These are phyloP conservation scores for Iphiclides podalirius DNA, from an alignment of 2,888 invertebrate genomes.

Conservation along the genomic window DNA sequence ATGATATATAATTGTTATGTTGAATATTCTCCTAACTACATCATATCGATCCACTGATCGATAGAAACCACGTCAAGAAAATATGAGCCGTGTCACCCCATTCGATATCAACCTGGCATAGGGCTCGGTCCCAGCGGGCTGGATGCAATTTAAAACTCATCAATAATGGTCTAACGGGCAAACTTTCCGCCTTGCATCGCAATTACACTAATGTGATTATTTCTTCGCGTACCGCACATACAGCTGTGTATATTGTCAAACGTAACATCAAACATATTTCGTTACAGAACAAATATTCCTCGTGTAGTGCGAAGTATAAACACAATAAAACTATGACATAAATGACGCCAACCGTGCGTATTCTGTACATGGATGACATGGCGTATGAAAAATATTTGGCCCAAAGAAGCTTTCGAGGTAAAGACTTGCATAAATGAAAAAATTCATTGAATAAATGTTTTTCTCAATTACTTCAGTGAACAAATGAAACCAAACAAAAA, in stretches of 20 bases:
- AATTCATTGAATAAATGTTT: too few species aligned
- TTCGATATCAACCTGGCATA: constrained; percentile 34
- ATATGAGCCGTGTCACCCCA: constrained; percentile 32
- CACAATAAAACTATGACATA: too few species aligned
- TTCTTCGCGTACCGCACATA: constrained; percentile 46
- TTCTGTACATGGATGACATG: too few species aligned
- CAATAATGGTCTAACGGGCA: constrained; percentile 70
- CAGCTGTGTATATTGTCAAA: constrained; percentile 23
- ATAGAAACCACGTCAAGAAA: constrained; percentile 14
- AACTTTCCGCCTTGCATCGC: constrained; percentile 68
- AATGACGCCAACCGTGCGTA: too few species aligned
- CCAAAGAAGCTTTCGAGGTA: too few species aligned
- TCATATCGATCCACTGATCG: too few species aligned
- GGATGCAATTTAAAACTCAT: constrained; percentile 75
- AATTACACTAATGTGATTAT: constrained; percentile 74
- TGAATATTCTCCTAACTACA: too few species aligned
- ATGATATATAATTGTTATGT: too few species aligned
- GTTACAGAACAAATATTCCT: neutral
- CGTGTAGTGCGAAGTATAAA: neutral
- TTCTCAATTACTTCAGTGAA: too few species aligned
- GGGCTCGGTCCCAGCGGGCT: constrained; percentile 53
- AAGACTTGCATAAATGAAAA: too few species aligned
- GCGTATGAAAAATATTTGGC: too few species aligned
- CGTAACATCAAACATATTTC: constrained; percentile 3
- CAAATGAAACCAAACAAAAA: too few species aligned